phyloP scores from a whole-genome alignment of 2,888 invertebrate genomes.

The Anoplius nigerrimus region DNA sequence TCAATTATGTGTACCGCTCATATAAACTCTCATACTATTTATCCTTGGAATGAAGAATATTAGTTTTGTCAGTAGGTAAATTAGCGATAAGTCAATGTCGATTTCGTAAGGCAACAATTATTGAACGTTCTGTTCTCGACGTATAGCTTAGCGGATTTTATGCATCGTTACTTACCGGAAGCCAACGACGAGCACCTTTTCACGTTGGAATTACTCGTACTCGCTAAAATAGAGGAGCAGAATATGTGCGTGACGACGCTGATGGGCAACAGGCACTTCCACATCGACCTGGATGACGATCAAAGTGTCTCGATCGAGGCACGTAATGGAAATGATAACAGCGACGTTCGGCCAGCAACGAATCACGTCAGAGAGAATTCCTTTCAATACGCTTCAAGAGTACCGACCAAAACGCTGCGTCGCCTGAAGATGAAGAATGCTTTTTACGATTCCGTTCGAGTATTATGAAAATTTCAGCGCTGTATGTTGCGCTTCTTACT shows the following conservation, averaged over 20 bases:
- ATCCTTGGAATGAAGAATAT: no score
- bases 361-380: slow-evolving; percentile 76
- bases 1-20: no score
- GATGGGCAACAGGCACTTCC: slow-evolving; percentile 75
- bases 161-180: slow-evolving; percentile 86
- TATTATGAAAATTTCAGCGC: no score
- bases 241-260: slow-evolving; percentile 78
- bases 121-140: neutral
- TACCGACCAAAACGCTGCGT: slow-evolving; percentile 85
- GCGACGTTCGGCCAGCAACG: slow-evolving; percentile 64
- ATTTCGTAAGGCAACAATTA: neutral
- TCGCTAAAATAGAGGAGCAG: slow-evolving; percentile 73
- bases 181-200: slow-evolving; percentile 87
- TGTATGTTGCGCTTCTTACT: no score
- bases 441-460: no score
- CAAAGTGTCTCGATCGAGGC: slow-evolving; percentile 33
- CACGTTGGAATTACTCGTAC: slow-evolving; percentile 83
- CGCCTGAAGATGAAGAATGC: slow-evolving; percentile 83
- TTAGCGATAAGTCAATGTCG: no score
- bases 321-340: slow-evolving; percentile 60
- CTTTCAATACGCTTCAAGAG: slow-evolving; percentile 83
- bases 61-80: no score
- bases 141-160: slow-evolving; percentile 84
- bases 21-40: no score
- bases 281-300: slow-evolving; percentile 64